Percentiles rank a stretch among this genome's conserved stretches.
Evolutionary conservation across 2,113 vertebrate species (phyloP).

Genomic region (Circaetus cinerascens): DNA sequence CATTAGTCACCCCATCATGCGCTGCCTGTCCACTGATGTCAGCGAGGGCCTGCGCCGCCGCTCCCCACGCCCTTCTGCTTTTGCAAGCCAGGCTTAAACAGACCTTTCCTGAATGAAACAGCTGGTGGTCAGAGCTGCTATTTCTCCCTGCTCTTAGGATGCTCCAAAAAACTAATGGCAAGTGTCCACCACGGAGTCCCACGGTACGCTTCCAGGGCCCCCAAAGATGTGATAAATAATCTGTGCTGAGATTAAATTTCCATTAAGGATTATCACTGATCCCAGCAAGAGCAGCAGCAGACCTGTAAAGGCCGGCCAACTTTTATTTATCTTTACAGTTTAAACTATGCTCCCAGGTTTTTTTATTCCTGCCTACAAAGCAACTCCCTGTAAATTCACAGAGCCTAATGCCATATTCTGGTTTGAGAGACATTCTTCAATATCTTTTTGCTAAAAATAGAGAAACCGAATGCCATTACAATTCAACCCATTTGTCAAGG

Average conservation of each 20-base stretch:
- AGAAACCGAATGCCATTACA: background rate
- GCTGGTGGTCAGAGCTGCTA: background rate
- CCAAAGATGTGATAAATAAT: background rate
- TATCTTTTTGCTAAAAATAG: background rate
- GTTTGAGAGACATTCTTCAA: background rate
- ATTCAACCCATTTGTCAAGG: background rate
- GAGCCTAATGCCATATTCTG: background rate
- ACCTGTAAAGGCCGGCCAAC: background rate
- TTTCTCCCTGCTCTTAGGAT: background rate
- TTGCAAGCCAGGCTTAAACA: slow-evolving; percentile 3
- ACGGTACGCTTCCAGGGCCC: background rate
- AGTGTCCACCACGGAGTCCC: background rate
- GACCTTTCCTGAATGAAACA: background rate
- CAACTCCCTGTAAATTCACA: background rate
- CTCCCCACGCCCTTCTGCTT: slow-evolving; percentile 56
- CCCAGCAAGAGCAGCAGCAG: background rate
- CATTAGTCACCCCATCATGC: slow-evolving; percentile 56
- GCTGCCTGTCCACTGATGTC: slow-evolving; percentile 23
- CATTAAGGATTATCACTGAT: background rate
- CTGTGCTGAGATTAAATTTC: background rate
- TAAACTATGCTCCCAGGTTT: background rate
- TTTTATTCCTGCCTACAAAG: background rate
- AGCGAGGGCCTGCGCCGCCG: rapidly evolving
- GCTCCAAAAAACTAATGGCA: background rate
- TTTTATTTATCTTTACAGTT: background rate